Percentiles rank a stretch among this genome's conserved stretches.
These are phyloP conservation scores for Semicossyphus pulcher DNA, from an alignment of 2,113 vertebrate species.

Conservation along the genomic window DNA sequence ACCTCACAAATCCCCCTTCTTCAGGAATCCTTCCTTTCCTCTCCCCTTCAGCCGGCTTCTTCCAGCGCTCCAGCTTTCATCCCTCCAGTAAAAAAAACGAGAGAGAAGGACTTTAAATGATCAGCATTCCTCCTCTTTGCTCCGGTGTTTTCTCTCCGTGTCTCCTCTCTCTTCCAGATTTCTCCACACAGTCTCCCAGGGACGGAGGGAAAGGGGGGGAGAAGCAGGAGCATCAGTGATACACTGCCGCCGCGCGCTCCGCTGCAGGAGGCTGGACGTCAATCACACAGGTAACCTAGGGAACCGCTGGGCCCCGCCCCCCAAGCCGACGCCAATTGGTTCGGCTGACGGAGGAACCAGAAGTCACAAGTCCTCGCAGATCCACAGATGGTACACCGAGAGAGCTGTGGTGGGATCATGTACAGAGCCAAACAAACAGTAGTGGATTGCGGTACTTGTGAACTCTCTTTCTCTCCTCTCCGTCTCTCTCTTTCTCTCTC, in stretches of 20 bases:
- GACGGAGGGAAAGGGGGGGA: constrained; percentile 20
- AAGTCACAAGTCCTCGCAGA: constrained; percentile 73
- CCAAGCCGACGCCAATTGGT: constrained; percentile 61
- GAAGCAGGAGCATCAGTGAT: constrained; percentile 70
- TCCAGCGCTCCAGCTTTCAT: constrained; percentile 65
- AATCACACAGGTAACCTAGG: constrained; percentile 78
- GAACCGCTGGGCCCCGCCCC: constrained; percentile 58
- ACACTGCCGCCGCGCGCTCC: constrained; percentile 69
- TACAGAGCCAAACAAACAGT: constrained; percentile 68
- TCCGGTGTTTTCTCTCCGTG: constrained; percentile 48
- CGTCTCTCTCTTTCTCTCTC: constrained; percentile 21
- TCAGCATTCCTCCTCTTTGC: constrained; percentile 54
- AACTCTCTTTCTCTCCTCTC: constrained; percentile 53
- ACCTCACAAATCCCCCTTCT: constrained; percentile 64
- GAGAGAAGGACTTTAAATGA: constrained; percentile 52
- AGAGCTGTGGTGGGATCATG: constrained; percentile 69
- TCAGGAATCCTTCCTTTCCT: constrained; percentile 55
- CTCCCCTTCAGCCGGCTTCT: constrained; percentile 61
- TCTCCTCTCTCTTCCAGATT: constrained; percentile 60
- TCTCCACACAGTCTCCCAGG: constrained; percentile 67
- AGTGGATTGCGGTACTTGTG: constrained; percentile 72
- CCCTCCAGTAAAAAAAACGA: constrained; percentile 34
- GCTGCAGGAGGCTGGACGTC: constrained; percentile 80
- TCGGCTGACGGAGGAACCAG: constrained; percentile 45
- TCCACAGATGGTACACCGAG: constrained; percentile 71